These are phyloP conservation scores for Rhopilema esculentum DNA, from an alignment of 30 jellyfish, hydroid and myxozoan species.

Conservation along the genomic window DNA sequence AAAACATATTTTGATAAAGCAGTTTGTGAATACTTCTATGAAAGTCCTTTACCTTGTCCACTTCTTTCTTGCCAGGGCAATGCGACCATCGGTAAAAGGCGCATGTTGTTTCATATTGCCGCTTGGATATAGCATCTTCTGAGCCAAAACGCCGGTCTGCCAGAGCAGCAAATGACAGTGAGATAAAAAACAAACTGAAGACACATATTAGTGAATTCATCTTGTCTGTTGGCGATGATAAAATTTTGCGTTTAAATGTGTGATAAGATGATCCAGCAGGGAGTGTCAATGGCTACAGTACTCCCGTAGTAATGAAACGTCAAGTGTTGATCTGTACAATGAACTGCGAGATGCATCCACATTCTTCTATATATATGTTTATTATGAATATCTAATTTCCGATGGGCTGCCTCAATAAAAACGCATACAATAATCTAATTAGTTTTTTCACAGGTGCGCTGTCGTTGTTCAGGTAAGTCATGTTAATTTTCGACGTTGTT, in stretches of 20 bases:
- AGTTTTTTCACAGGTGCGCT: conserved; percentile 18
- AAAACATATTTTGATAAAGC: no score
- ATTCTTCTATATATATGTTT: not conserved
- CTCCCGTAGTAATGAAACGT: not conserved
- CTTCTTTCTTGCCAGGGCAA: conserved; percentile 61
- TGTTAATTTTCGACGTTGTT: conserved; percentile 1
- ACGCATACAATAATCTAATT: not conserved
- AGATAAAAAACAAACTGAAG: not conserved
- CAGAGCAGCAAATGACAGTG: not conserved
- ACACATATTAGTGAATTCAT: not conserved
- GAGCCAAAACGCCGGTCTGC: not conserved
- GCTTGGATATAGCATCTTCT: not conserved
- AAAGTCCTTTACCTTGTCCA: conserved; percentile 6
- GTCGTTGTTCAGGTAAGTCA: conserved; percentile 1
- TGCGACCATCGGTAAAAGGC: conserved; percentile 73
- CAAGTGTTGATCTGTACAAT: not conserved
- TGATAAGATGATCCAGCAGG: not conserved
- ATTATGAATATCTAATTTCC: not conserved
- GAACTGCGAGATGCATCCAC: not conserved
- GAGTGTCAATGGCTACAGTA: not conserved
- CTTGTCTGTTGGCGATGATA: not conserved
- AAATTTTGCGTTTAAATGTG: not conserved
- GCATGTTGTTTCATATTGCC: conserved; percentile 51
- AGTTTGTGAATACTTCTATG: no score
- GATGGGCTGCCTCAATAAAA: not conserved